A percentile compares a stretch with the other conserved stretches of the same genome.
phyloP scores from a whole-genome alignment of 1,140 invertebrate genomes.

The Habropoda laboriosa region DNA sequence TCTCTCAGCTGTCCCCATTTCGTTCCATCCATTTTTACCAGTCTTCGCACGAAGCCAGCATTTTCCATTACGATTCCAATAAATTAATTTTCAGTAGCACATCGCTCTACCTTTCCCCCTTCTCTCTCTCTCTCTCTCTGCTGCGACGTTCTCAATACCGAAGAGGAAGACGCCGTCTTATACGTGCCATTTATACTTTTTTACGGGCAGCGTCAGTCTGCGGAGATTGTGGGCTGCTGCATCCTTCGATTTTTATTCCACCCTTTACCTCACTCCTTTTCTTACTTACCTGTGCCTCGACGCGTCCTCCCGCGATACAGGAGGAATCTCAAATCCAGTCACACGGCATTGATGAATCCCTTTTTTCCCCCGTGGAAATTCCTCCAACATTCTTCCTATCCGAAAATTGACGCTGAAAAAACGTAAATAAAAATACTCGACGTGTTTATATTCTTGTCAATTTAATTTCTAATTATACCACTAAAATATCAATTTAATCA shows the following conservation, averaged over 20 bases:
- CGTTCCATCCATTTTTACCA: constrained; percentile 56
- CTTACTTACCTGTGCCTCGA: constrained; percentile 46
- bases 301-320: constrained; percentile 56
- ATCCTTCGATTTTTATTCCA: constrained; percentile 43
- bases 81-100: constrained; percentile 72
- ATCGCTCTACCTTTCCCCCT: constrained; percentile 44
- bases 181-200: constrained; percentile 72
- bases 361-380: too few relatives aligned
- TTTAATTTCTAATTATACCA: too few relatives aligned
- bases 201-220: constrained; percentile 68
- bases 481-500: too few relatives aligned
- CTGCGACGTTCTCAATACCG: constrained; percentile 44
- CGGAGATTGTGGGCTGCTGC: constrained; percentile 63
- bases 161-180: constrained; percentile 57
- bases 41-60: constrained; percentile 61
- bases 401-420: too few relatives aligned
- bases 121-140: too few relatives aligned
- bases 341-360: constrained; percentile 73
- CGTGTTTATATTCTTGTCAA: too few relatives aligned
- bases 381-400: too few relatives aligned
- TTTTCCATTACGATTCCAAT: constrained; percentile 72
- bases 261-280: constrained; percentile 36
- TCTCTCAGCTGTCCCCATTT: constrained; percentile 25
- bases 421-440: too few relatives aligned
- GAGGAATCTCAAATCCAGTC: constrained; percentile 70